Base-by-base conservation (phyloP, 2,797 vertebrate genomes). In the Synaphobranchus kaupii region DNA sequence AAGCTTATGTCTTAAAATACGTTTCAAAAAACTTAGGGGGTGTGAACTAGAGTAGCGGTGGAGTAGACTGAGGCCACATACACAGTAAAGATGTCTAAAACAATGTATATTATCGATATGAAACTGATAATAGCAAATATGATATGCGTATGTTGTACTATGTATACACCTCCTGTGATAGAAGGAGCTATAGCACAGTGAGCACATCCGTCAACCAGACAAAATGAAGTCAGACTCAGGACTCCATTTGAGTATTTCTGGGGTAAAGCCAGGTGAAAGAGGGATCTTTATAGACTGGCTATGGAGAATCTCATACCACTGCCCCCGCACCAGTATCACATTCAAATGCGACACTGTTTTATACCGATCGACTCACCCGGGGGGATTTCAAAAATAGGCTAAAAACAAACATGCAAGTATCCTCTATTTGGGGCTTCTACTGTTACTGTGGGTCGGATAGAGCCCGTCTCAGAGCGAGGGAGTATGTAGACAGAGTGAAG, bases 361-460 rank as follows among this genome's bases (percentile, higher is more conserved):
- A 20, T 9, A 44, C 47, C 78, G 22, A 48, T 48, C 78, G 0
- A 22, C 20, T 81, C 78, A 50, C 44, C 78, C 47, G 0, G 22
- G 78, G 76, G 44, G 78, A 81, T 50, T 81, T 25, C 22, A 25
- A 48, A 81, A 44, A 76, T 22, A 48, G 47, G 47, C 17, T 44
- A 39, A 47, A n/a, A 48, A 81, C 47, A 86, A 83, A 60, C 80
- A 90, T 88, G 58, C 44, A 13, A 83, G 50, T 58, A 68, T 9
- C 58, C 17, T 47, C 92, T 93, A 93, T 92, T 92, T 92, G 86
- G 93, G 89, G 92, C 92, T 92, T 89, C 93, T 92, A 90, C 89
- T 90, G 92, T 94, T 93, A 92, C 90, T 88, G 88, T 4, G 81
- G 87, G 88, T 88, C 90, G 7, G 90, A 89, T 92, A 92, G 90